Percentiles rank a stretch among this genome's conserved stretches.
These are phyloP conservation scores for Caenorhabditis sulstoni DNA, from an alignment of 2,888 invertebrate genomes.

Conservation along the genomic window DNA sequence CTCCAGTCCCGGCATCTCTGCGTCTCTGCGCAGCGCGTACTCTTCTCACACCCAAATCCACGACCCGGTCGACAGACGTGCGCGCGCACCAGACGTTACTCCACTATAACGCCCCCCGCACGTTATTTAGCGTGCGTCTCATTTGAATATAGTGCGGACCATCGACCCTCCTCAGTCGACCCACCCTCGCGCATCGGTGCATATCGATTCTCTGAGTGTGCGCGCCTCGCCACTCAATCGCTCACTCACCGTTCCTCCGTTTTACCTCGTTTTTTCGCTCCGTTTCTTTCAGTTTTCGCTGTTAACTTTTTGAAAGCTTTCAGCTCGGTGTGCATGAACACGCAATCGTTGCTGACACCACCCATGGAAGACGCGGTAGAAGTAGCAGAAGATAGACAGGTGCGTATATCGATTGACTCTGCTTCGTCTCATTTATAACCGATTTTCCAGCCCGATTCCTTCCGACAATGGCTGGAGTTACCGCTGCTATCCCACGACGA, in stretches of 20 bases:
- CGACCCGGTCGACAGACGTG: not conserved
- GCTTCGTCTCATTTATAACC: not conserved
- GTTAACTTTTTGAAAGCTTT: constrained; percentile 18
- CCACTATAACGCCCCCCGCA: not conserved
- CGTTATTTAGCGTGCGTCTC: constrained; percentile 4
- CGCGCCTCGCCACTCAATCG: no score
- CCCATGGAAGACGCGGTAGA: constrained; percentile 46
- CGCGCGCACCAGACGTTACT: constrained; percentile 12
- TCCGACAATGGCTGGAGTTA: constrained; percentile 10
- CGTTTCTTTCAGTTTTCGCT: not conserved
- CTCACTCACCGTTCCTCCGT: not conserved
- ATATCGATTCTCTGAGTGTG: no score
- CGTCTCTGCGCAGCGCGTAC: not conserved
- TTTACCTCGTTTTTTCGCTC: not conserved
- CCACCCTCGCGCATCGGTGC: not conserved
- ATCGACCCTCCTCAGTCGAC: not conserved
- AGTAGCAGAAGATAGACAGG: constrained; percentile 17
- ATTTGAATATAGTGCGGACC: constrained; percentile 4
- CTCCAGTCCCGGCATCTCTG: not conserved
- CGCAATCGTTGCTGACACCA: constrained; percentile 29
- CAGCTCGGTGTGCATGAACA: constrained; percentile 43
- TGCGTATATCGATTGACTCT: not conserved
- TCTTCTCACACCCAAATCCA: not conserved
- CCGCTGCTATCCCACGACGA: constrained; percentile 12
- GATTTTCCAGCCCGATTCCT: constrained; percentile 12